Conservation (phyloP, 23 tunicate species). For the Botrylloides violaceus region DNA sequence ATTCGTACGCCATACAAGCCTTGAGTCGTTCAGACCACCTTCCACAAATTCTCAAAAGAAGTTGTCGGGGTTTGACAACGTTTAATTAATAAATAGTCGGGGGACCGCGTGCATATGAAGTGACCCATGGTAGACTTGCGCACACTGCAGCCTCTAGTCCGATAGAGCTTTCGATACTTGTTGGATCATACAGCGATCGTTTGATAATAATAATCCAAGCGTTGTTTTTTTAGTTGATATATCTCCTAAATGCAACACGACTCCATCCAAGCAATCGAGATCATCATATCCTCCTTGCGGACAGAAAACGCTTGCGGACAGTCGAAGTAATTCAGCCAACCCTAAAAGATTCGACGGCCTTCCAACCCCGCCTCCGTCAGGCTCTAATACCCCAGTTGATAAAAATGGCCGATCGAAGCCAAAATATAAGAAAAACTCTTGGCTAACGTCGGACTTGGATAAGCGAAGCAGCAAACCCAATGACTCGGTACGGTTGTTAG, state of each 20-base stretch:
- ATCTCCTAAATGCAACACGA: constrained; percentile 16
- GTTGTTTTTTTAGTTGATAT: constrained; percentile 13
- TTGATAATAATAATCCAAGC: not conserved
- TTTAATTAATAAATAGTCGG: not conserved
- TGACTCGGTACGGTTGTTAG: not conserved
- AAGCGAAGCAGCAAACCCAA: not conserved
- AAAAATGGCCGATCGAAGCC: not conserved
- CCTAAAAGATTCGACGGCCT: not conserved
- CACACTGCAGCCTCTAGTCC: too few relatives aligned
- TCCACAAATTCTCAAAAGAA: not conserved
- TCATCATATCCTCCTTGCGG: constrained; percentile 13
- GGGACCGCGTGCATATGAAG: too few relatives aligned
- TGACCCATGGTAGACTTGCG: too few relatives aligned
- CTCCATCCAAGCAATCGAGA: constrained; percentile 5
- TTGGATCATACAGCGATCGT: not conserved
- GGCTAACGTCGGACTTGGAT: constrained; percentile 12
- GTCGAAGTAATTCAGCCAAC: not conserved
- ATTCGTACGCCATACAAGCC: not conserved
- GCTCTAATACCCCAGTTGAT: constrained; percentile 4
- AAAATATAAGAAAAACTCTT: not conserved
- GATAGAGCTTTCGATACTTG: not conserved
- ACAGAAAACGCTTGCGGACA: not conserved
- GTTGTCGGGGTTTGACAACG: not conserved
- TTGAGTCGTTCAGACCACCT: not conserved
- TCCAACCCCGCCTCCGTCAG: constrained; percentile 24